Base-by-base conservation (phyloP, 2,113 vertebrate genomes). In the Charadrius vociferus region DNA sequence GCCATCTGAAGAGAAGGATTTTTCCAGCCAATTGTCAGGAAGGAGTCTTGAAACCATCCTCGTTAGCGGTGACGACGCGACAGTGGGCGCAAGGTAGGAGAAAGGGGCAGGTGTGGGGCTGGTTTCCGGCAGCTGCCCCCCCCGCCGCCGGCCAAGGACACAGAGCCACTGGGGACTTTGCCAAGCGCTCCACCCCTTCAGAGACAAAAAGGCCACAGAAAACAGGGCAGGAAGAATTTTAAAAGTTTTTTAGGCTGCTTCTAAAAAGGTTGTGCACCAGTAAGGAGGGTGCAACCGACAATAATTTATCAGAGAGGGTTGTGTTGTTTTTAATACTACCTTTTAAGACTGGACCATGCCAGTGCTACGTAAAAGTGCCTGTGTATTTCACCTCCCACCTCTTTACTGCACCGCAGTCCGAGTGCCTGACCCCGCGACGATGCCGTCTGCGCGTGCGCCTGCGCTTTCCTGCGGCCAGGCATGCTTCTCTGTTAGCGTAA, bases 361-460 rank as follows among this genome's bases (percentile, higher is more conserved):
- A 98, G 96, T 88, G 89, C 90, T 79, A 90, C 86, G 84, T 89
- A 39, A 56, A 98, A 98, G 98, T 98, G 98, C 98, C 98, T 98
- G 97, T 87, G 32, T 97, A 74, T 71, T 95, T 98, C 95, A 96
- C 96, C 88, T 98, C 93, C 84, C 95, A 95, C 92, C 96, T 91
- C 79, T 92, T 90, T 94, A 88, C 97, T 93, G 73, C 79, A 90
- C 19, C 80, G 6, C 34, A 22, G 95, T 95, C 71, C 5, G 91
- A 98, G 98, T 98, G 98, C 98, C 98, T 98, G 81, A 96, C 96
- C 86, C 95, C 53, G 85, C 96, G 96, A 15, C 61, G 80, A 88
- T 93, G 94, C 11, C 85, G 89, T 50, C 49, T 43, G 70, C 79
- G 92, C 88, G 93, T 97, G 95, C 52, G 88, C 86, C 90, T 84